A percentile compares a stretch with the other conserved stretches of the same genome.
These are phyloP conservation scores for Nipponacmea schrenckii DNA, from an alignment of 2,888 invertebrate genomes.

Conservation along the genomic window DNA sequence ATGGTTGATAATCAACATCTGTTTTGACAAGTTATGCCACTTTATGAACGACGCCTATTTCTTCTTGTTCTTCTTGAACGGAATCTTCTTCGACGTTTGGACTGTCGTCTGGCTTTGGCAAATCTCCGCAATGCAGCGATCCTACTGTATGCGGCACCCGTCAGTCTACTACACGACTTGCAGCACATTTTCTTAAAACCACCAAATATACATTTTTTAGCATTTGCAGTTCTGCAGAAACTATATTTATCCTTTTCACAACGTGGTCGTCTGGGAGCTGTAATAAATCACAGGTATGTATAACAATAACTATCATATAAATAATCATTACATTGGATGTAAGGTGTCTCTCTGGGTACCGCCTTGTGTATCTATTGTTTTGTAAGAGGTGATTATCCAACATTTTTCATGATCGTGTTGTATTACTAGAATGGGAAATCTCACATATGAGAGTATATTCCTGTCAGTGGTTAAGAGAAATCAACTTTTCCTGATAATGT, in stretches of 20 bases:
- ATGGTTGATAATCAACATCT: no score
- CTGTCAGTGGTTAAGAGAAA: neutral
- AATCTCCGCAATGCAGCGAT: neutral
- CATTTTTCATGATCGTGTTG: no score
- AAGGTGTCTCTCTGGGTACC: no score
- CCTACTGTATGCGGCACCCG: conserved; percentile 20
- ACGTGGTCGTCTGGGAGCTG: conserved; percentile 7
- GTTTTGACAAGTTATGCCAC: no score
- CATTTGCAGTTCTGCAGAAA: conserved; percentile 29
- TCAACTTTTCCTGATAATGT: no score
- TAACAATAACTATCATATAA: no score
- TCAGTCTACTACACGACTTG: conserved; percentile 27
- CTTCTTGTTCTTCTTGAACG: no score
- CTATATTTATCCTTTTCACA: conserved; percentile 28
- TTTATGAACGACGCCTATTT: no score
- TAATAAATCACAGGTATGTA: no score
- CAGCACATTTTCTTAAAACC: conserved; percentile 38
- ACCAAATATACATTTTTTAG: conserved; percentile 28
- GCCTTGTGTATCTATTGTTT: no score
- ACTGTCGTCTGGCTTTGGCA: neutral
- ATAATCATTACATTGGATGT: no score
- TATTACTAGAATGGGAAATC: neutral
- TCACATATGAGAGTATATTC: neutral
- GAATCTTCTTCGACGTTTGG: neutral
- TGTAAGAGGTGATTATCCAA: no score